A percentile compares a stretch with the other conserved stretches of the same genome.
These are phyloP conservation scores for Lepidothrix coronata DNA, from an alignment of 2,113 vertebrate genomes.

Conservation along the genomic window DNA sequence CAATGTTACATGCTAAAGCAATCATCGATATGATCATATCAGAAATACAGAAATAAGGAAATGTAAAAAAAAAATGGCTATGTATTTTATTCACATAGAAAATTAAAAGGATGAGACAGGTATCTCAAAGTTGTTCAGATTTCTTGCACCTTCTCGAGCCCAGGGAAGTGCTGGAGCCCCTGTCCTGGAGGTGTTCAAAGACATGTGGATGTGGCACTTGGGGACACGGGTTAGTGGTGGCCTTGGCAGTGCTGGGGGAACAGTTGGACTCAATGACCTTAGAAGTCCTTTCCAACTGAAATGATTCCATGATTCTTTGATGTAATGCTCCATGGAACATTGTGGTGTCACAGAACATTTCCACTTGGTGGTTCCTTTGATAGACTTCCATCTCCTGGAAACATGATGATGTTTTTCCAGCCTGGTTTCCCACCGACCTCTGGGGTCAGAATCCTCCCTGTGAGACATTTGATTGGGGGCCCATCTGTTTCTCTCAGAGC, in stretches of 20 bases:
- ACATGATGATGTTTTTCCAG: neutral
- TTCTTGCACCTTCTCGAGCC: neutral
- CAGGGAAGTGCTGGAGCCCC: no score
- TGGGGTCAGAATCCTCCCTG: neutral
- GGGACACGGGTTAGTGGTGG: neutral
- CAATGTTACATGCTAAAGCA: neutral
- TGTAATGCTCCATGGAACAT: neutral
- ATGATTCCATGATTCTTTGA: no score
- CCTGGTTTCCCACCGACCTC: neutral
- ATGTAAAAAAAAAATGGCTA: neutral
- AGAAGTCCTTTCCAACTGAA: neutral
- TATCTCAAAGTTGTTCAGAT: neutral
- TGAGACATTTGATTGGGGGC: neutral
- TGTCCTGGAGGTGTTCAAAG: neutral
- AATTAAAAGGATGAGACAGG: neutral
- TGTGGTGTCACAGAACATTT: neutral
- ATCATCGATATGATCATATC: neutral
- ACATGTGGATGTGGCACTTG: rapidly evolving
- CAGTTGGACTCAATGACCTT: neutral
- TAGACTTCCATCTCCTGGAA: neutral
- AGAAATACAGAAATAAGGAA: neutral
- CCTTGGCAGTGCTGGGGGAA: no score
- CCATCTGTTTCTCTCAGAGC: neutral
- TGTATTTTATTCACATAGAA: neutral
- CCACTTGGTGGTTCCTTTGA: neutral